phyloP scores from a whole-genome alignment of 1,140 invertebrate genomes.

The Hermatobates lingyangjiaoensis region DNA sequence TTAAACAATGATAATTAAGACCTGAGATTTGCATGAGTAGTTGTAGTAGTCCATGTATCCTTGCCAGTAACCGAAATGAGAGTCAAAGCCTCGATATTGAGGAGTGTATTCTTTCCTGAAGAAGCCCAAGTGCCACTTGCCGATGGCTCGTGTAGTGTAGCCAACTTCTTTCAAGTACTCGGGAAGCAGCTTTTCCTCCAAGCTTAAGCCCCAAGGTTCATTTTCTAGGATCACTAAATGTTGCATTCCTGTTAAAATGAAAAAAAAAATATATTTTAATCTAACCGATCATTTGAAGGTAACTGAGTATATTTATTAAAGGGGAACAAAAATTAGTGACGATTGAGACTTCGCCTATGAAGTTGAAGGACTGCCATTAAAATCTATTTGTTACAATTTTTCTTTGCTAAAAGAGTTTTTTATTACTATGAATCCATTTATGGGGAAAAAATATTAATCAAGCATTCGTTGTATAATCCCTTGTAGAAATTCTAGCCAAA shows the following conservation, averaged over 20 bases:
- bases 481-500: too few relatives aligned
- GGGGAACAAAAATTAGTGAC: too few relatives aligned
- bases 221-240: conserved; percentile 51
- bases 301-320: too few relatives aligned
- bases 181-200: conserved; percentile 50
- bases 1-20: too few relatives aligned
- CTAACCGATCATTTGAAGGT: too few relatives aligned
- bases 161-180: conserved; percentile 53
- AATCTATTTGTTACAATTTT: too few relatives aligned
- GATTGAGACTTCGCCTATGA: too few relatives aligned
- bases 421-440: too few relatives aligned
- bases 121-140: conserved; percentile 82
- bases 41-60: conserved; percentile 69
- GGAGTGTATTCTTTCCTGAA: conserved; percentile 53
- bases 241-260: conserved; percentile 44
- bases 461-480: too few relatives aligned
- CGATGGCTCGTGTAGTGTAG: conserved; percentile 64
- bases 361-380: too few relatives aligned
- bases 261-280: neutral
- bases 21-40: conserved; percentile 35
- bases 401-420: too few relatives aligned
- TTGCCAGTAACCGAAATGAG: conserved; percentile 66
- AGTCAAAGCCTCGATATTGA: conserved; percentile 60
- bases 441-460: too few relatives aligned
- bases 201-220: conserved; percentile 49